These are phyloP conservation scores for Cheilosia variabilis DNA, from an alignment of 2,888 invertebrate genomes.

Conservation along the genomic window DNA sequence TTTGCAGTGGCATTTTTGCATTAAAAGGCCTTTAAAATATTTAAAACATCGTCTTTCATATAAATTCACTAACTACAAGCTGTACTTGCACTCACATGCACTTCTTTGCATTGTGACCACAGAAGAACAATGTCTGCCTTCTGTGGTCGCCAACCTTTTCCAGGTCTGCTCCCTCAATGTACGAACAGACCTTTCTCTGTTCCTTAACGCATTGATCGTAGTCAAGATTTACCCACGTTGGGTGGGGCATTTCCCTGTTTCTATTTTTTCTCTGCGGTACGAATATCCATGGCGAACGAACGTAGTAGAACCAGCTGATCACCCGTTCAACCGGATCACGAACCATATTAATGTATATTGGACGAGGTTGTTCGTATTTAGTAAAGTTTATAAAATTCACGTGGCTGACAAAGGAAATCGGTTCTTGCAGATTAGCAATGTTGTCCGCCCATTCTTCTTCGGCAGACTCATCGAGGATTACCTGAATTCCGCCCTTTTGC, in stretches of 20 bases:
- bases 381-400: constrained; percentile 81
- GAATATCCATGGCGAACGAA: constrained; percentile 95
- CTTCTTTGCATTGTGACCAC: constrained; percentile 91
- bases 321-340: constrained; percentile 95
- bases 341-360: constrained; percentile 95
- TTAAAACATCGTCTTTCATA: not conserved
- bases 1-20: constrained; percentile 90
- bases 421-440: constrained; percentile 79
- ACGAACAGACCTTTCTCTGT: constrained; percentile 91
- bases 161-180: constrained; percentile 91
- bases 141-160: constrained; percentile 94
- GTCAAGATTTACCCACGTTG: constrained; percentile 94
- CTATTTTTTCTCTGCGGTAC: constrained; percentile 90
- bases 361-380: constrained; percentile 88
- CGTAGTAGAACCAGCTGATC: constrained; percentile 96
- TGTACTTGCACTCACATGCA: constrained; percentile 88
- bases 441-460: constrained; percentile 79
- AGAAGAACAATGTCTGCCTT: constrained; percentile 94
- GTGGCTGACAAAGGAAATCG: constrained; percentile 80
- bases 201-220: constrained; percentile 93
- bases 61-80: not conserved
- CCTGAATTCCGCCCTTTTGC: constrained; percentile 78
- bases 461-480: constrained; percentile 76
- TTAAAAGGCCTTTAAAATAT: constrained; percentile 90
- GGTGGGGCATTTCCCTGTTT: constrained; percentile 87